Evolutionary conservation across 2,888 invertebrate species (phyloP).

Genomic region (Carpatolechia fugitivella): DNA sequence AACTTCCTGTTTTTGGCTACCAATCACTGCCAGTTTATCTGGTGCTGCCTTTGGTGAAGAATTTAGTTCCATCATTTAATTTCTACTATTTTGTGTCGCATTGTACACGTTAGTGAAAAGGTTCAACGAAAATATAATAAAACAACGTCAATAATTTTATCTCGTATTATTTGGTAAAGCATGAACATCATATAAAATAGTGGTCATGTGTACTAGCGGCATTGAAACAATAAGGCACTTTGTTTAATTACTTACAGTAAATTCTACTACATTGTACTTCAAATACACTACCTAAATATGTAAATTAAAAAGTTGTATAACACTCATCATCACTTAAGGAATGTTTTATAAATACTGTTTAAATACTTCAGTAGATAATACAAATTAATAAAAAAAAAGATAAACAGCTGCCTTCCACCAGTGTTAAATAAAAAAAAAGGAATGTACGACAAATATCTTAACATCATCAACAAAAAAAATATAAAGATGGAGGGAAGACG

Average conservation of each 20-base stretch:
- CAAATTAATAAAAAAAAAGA: constrained; percentile 40
- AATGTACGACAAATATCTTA: not conserved
- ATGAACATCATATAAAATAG: constrained; percentile 39
- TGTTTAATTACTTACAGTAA: constrained; percentile 21
- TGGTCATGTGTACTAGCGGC: constrained; percentile 33
- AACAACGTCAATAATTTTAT: not conserved
- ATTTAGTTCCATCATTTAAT: no score
- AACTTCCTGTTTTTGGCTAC: no score
- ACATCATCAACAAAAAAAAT: not conserved
- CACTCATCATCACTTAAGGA: constrained; percentile 22
- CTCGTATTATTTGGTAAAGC: constrained; percentile 51
- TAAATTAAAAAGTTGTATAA: not conserved
- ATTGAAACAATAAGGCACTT: constrained; percentile 50
- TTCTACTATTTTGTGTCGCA: no score
- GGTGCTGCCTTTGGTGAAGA: no score
- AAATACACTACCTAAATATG: not conserved
- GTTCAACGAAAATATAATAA: no score
- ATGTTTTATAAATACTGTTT: constrained; percentile 36
- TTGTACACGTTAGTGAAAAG: no score
- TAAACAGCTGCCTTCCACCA: not conserved
- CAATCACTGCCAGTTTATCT: no score
- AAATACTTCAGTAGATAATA: constrained; percentile 20
- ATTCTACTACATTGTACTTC: constrained; percentile 45
- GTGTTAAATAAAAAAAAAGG: not conserved
- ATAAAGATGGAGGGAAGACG: not conserved